A percentile compares a stretch with the other conserved stretches of the same genome.
These are phyloP conservation scores for Pseudomyrmex sp. DNA, from an alignment of 1,140 invertebrate species.

Conservation along the genomic window DNA sequence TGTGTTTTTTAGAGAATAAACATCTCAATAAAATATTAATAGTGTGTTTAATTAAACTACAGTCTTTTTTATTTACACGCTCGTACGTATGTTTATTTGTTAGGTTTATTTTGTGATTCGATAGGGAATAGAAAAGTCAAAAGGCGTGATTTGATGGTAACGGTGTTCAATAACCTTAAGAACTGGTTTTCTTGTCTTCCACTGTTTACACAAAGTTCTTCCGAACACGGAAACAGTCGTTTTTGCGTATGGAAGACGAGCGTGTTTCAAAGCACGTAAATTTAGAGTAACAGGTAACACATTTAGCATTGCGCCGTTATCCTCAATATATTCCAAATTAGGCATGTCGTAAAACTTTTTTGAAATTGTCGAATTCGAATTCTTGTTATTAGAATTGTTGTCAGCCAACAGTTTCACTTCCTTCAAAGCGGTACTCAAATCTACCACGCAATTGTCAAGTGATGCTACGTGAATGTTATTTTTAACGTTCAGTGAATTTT, in stretches of 20 bases:
- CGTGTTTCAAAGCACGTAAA: slow-evolving; percentile 69
- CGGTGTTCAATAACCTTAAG: slow-evolving; percentile 52
- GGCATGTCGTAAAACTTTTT: not conserved
- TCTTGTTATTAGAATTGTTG: not conserved
- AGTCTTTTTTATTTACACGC: not conserved
- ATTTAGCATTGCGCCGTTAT: slow-evolving; percentile 5
- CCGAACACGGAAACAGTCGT: slow-evolving; percentile 84
- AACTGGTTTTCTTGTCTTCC: slow-evolving; percentile 72
- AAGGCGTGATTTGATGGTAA: slow-evolving; percentile 75
- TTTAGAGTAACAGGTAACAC: slow-evolving; percentile 74
- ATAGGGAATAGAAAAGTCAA: slow-evolving; percentile 87
- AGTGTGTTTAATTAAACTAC: no score
- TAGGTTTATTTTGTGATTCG: slow-evolving; percentile 7
- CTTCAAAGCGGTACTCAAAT: slow-evolving; percentile 74
- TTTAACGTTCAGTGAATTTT: slow-evolving; percentile 25
- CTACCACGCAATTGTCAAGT: slow-evolving; percentile 72
- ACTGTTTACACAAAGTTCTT: slow-evolving; percentile 84
- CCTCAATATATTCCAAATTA: slow-evolving; percentile 1
- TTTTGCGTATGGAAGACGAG: slow-evolving; percentile 62
- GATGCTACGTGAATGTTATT: slow-evolving; percentile 54
- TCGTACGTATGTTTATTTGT: not conserved
- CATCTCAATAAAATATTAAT: not conserved
- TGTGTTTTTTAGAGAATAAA: no score
- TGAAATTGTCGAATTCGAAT: slow-evolving; percentile 14
- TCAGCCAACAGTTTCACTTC: slow-evolving; percentile 38